These are phyloP conservation scores for Drosophila hydei DNA, from an alignment of 1,140 invertebrate species.

Conservation along the genomic window DNA sequence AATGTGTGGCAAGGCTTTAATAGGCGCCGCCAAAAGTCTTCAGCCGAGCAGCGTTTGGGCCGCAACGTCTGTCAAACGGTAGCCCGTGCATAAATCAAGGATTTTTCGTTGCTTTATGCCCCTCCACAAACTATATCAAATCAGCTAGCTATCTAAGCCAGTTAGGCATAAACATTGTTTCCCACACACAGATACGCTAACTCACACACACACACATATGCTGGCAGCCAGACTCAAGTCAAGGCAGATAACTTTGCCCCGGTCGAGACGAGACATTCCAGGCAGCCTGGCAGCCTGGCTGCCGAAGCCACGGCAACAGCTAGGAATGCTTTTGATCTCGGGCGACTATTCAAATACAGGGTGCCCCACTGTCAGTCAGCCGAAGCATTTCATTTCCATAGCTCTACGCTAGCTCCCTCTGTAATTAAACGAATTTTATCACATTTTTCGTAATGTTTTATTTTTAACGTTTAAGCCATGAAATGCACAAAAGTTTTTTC, in stretches of 20 bases:
- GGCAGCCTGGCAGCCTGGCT: slow-evolving; percentile 30
- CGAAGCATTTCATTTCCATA: slow-evolving; percentile 39
- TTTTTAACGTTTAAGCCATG: slow-evolving; percentile 29
- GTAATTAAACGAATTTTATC: slow-evolving; percentile 52
- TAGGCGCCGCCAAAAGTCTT: slow-evolving; percentile 67
- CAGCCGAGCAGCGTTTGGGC: slow-evolving; percentile 29
- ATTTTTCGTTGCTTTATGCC: slow-evolving; percentile 58
- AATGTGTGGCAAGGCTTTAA: slow-evolving; percentile 66
- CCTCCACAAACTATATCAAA: slow-evolving; percentile 53
- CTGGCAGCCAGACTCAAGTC: slow-evolving; percentile 12
- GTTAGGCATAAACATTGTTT: slow-evolving; percentile 75
- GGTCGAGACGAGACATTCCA: slow-evolving; percentile 65
- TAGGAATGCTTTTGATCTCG: slow-evolving; percentile 78
- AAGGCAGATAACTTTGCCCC: slow-evolving; percentile 53
- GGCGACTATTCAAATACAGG: slow-evolving; percentile 64
- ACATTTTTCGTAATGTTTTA: slow-evolving; percentile 10
- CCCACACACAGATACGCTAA: slow-evolving; percentile 56
- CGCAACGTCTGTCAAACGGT: slow-evolving; percentile 70
- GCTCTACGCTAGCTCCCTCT: slow-evolving; percentile 10
- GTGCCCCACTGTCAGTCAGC: slow-evolving; percentile 37
- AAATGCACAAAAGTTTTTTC: slow-evolving; percentile 33
- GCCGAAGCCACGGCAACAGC: slow-evolving; percentile 65
- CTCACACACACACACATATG: slow-evolving; percentile 16
- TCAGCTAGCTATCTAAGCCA: slow-evolving; percentile 67
- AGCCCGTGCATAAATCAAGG: slow-evolving; percentile 80